A percentile compares a stretch with the other conserved stretches of the same genome.
Evolutionary conservation across 2,113 vertebrate species (phyloP).

Genomic region (Neofelis nebulosa): DNA sequence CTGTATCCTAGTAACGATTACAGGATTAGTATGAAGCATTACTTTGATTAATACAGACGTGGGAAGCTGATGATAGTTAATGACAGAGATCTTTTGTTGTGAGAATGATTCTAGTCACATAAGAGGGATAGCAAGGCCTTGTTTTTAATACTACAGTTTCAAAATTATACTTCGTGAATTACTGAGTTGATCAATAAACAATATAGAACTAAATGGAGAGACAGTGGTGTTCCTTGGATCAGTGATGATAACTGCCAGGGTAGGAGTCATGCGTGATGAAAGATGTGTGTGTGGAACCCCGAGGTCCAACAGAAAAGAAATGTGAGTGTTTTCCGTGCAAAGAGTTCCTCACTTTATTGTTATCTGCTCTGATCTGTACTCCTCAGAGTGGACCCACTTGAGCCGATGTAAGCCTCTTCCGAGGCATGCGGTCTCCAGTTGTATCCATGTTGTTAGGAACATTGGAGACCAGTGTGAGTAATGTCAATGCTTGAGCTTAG

Average conservation of each 20-base stretch:
- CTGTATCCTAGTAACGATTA: too few relatives aligned
- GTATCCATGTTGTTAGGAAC: fast-evolving
- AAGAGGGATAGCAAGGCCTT: background rate
- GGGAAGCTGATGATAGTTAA: background rate
- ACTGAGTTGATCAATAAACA: background rate
- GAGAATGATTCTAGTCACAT: background rate
- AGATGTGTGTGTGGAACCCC: background rate
- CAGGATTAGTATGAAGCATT: background rate
- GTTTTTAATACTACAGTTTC: background rate
- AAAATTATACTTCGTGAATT: background rate
- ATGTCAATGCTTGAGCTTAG: background rate
- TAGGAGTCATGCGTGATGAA: background rate
- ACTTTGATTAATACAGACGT: background rate
- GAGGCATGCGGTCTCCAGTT: fast-evolving
- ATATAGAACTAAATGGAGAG: too few relatives aligned
- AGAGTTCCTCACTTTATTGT: fast-evolving
- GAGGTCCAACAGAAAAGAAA: background rate
- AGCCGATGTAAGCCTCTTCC: background rate
- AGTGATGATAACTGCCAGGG: fast-evolving
- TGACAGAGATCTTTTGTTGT: background rate
- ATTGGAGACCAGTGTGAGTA: background rate
- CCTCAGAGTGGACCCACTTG: fast-evolving
- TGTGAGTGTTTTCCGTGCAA: too few relatives aligned
- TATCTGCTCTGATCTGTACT: background rate
- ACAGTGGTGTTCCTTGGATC: too few relatives aligned